Evolutionary conservation across 1,140 invertebrate genomes (phyloP).

Genomic region (Zaprionus ornatus): DNA sequence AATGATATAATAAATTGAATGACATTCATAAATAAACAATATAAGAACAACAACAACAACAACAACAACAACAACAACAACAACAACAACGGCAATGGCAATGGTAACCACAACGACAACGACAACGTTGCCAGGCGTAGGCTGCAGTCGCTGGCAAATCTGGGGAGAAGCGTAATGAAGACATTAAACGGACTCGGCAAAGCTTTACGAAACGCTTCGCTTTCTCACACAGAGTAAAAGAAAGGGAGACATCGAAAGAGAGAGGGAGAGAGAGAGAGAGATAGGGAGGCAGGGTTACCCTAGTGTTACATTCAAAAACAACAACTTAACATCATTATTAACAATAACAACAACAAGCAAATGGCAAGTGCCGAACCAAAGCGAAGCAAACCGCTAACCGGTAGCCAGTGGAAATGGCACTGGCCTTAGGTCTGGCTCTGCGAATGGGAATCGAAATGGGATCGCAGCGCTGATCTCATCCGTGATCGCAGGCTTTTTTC

Average conservation of each 20-base stretch:
- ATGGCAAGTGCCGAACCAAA: constrained; percentile 35
- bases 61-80: constrained; percentile 15
- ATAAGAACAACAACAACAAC: constrained; percentile 56
- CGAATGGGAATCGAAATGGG: constrained; percentile 9
- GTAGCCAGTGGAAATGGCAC: constrained; percentile 41
- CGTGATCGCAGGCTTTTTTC: constrained; percentile 21
- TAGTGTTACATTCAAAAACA: constrained; percentile 69
- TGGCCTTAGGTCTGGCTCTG: background rate
- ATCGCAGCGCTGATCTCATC: constrained; percentile 16
- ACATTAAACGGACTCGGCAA: constrained; percentile 58
- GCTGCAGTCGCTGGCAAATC: constrained; percentile 20
- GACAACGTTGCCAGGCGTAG: constrained; percentile 32
- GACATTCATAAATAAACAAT: constrained; percentile 83
- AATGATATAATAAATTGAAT: constrained; percentile 83
- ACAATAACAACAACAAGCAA: constrained; percentile 77
- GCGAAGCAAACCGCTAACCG: constrained; percentile 42
- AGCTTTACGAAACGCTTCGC: constrained; percentile 18
- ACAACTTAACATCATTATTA: constrained; percentile 77
- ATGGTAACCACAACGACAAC: background rate
- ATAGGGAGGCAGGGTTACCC: background rate
- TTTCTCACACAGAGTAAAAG: constrained; percentile 35
- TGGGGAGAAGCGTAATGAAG: constrained; percentile 67
- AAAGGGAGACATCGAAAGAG: background rate
- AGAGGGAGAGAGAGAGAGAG: background rate
- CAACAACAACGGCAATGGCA: constrained; percentile 14